Conservation (phyloP, 1,140 invertebrate species). For the Saxidomus purpurata region DNA sequence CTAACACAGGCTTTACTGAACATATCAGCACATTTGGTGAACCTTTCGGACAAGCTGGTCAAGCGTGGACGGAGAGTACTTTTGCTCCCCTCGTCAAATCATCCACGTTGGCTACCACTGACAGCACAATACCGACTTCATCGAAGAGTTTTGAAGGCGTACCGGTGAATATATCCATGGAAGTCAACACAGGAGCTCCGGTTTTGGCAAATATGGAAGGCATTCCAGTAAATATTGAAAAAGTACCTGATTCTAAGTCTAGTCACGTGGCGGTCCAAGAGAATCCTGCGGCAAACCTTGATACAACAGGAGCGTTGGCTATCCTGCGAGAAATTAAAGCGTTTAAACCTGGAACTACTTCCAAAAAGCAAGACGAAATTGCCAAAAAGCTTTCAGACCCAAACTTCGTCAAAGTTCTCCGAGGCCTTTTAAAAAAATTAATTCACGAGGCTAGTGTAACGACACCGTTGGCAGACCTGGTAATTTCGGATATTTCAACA, state of each 20-base stretch:
- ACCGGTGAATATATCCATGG: not conserved
- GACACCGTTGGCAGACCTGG: not conserved
- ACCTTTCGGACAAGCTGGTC: too few relatives aligned
- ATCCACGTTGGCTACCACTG: not conserved
- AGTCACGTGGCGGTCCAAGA: not conserved
- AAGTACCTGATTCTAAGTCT: not conserved
- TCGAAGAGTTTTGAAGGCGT: not conserved
- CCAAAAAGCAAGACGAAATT: not conserved
- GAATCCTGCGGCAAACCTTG: not conserved
- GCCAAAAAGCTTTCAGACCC: conserved; percentile 15
- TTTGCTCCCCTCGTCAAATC: not conserved
- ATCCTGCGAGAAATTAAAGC: not conserved
- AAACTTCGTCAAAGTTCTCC: not conserved
- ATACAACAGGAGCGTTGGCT: not conserved
- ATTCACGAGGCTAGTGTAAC: not conserved
- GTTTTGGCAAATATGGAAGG: conserved; percentile 9
- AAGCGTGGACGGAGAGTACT: not conserved
- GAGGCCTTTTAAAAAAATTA: not conserved
- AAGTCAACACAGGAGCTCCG: not conserved
- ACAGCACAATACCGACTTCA: not conserved
- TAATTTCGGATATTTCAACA: not conserved
- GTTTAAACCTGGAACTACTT: not conserved
- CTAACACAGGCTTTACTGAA: not conserved
- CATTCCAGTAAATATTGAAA: not conserved
- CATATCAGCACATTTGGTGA: not conserved